Evolutionary conservation across 2,797 vertebrate genomes (phyloP), one percentile per base, ranked within the genome.

Genomic region (Moxostoma hubbsi): DNA sequence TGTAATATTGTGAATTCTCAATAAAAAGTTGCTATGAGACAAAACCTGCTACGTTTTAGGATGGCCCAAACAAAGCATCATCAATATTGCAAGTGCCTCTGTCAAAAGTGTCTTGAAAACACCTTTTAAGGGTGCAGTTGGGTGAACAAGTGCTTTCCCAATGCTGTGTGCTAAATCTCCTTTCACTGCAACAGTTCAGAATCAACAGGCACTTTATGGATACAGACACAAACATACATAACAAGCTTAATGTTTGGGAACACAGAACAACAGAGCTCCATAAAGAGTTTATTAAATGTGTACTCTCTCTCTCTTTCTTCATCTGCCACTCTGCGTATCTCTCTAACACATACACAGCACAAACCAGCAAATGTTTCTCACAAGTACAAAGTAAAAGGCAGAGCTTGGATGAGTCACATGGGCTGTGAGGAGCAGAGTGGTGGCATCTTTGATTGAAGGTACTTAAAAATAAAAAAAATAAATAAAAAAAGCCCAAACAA

Each of bases 381-480:
- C 53, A n/a, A 49, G 53, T 18, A 76, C 64, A 75, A 83, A 82
- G 67, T 13, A 10, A 59, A 18, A 15, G 68, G 80, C 80, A 80
- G 84, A 88, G 86, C 84, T 69, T 43, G 64, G 82, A 88, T 71
- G 79, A 79, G 83, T 84, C 82, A 79, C 79, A 81, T 81, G 86
- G 71, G 10, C 77, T 79, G 70, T 57, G 65, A 71, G 65, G 45
- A 59, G 55, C 36, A 75, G 77, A 80, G 83, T 54, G 53, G 72
- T 82, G 66, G 82, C 77, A 84, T 89, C 86, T 92, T 92, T 92
- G 87, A 92, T 90, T 90, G 83, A 86, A 79, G 80, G 88, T 90
- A 92, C 93, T 94, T 93, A 93, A 93, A 86, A 86, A 36, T 36
- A 36, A 36, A 36, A 36, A 4, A 24, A 24, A 24, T 24, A 24